Base-by-base conservation (phyloP, 2,888 invertebrate species). In the Baccha elongata region DNA sequence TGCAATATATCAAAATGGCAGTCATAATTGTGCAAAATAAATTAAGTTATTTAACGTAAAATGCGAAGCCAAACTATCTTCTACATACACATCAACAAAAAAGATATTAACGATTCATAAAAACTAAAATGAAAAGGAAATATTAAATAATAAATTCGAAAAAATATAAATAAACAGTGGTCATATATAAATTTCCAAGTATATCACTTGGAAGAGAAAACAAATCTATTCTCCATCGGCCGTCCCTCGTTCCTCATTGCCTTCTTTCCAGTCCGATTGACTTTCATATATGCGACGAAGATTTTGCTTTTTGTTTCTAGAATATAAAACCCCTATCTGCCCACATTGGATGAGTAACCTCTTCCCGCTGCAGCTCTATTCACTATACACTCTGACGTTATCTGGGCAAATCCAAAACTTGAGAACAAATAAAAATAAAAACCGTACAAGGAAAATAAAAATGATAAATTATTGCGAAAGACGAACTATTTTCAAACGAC, bases 191-290 rank as follows among this genome's bases (percentile, higher is more conserved):
- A 88, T 88, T 87, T 86, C 87, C 87, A 69, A 86, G 87, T 86
- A 88, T 87, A 88, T 88, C 88, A 88, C 86, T 88, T 88, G 88
- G 88, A 88, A 88, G 86, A 87, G 87, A 87, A 87, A 87, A 88
- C 87, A 80, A 73, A 78, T 72, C 13, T 26, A 40, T 65, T 44
- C 69, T 58, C 15, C 69, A 48, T 37, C 40, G 60, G 29, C 21
- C 46, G 15, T 37, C 40, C 17, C 52, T 23, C 23, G 13, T 21
- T 19, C 13, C 37, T 58, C 23, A 37, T 58, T 44, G 17, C 19
- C 68, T 80, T 35, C 58, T 50, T 48, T 52, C 62, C 62, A 55
- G 40, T 29, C 40, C 81, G 67, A 83, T 72, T 78, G 83, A 68
- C 64, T 83, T 52, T 68, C 42, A 72, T 72, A 46, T 42, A 44